phyloP scores from a whole-genome alignment of 2,888 invertebrate species.

The Hydropsyche betteni region DNA sequence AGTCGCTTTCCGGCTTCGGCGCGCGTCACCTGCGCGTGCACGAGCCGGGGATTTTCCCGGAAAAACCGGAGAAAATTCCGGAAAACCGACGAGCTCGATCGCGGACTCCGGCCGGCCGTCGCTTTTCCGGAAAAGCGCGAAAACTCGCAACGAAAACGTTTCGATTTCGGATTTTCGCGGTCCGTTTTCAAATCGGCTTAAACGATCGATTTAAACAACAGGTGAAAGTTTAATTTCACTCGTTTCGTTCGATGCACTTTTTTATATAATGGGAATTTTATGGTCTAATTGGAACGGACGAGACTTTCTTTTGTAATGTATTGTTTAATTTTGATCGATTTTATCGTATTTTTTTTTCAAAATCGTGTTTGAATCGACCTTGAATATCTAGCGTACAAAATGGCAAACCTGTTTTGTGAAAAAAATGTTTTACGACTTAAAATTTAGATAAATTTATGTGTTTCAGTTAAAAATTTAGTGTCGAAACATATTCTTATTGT shows the following conservation, averaged over 20 bases:
- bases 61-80: background rate
- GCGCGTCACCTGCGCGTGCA: background rate
- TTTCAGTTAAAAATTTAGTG: background rate
- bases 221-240: constrained; percentile 16
- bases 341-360: background rate
- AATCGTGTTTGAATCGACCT: background rate
- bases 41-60: background rate
- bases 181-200: background rate
- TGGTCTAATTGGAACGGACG: background rate
- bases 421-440: background rate
- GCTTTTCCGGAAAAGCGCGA: background rate
- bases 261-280: background rate
- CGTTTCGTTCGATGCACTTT: too few species aligned
- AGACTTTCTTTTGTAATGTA: background rate
- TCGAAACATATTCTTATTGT: background rate
- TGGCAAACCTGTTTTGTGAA: background rate
- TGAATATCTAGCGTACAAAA: background rate
- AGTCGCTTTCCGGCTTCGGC: constrained; percentile 8
- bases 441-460: background rate
- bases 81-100: background rate
- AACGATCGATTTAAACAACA: constrained; percentile 2
- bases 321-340: background rate
- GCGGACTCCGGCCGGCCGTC: background rate
- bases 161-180: too few species aligned
- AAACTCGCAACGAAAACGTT: background rate